These are phyloP conservation scores for Pemphigus obesinymphae DNA, from an alignment of 1,140 invertebrate species.

Conservation along the genomic window DNA sequence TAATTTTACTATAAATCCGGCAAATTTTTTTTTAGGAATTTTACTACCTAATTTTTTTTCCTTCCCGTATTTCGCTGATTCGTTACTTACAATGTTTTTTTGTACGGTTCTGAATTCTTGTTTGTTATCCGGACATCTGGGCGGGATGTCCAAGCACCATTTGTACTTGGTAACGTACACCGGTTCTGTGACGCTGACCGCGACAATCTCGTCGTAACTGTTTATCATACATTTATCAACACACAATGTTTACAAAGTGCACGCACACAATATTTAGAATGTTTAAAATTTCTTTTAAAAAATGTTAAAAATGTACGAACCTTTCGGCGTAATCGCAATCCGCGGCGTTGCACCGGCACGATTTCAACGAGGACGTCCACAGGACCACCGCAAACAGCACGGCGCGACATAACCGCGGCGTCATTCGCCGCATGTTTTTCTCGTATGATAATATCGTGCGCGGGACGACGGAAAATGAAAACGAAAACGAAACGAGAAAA, in stretches of 20 bases:
- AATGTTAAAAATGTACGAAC: background rate
- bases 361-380: background rate
- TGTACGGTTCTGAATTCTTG: background rate
- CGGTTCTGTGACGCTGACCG: background rate
- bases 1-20: no score
- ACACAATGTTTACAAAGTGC: no score
- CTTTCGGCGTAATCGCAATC: background rate
- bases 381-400: background rate
- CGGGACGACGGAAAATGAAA: no score
- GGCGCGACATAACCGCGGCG: background rate
- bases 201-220: background rate
- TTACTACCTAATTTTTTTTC: no score
- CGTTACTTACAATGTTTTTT: background rate
- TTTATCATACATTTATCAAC: background rate
- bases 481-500: no score
- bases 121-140: background rate
- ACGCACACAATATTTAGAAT: no score
- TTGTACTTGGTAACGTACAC: background rate
- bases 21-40: no score
- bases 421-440: background rate
- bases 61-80: no score
- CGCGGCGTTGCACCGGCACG: background rate
- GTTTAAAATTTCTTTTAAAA: no score
- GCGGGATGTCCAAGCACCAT: slow-evolving; percentile 19
- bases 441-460: background rate